Base-by-base conservation (phyloP, 2,113 vertebrate species). In the Caranx melampygus region DNA sequence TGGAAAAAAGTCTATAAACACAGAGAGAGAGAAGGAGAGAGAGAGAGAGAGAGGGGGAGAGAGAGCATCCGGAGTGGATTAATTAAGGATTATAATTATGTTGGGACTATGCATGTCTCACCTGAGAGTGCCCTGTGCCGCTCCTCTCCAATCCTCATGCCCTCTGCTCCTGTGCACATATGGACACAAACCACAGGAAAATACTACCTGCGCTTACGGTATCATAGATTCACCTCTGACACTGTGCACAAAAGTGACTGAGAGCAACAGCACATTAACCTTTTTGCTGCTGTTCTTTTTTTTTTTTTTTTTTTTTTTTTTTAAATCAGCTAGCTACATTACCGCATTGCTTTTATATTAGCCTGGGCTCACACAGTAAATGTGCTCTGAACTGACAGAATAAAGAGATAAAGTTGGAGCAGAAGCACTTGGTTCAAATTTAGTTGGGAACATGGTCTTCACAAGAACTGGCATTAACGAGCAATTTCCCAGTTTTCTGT, bases 81-180 rank as follows among this genome's bases (percentile, higher is more conserved):
- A 92, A 94, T 94, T 94, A 95, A 92, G 90, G 90, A 91, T 93
- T 92, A 93, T 93, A 95, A 94, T 94, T 92, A 93, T 86, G 87
- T 79, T 90, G 91, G 91, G 92, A 92, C 89, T 73, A 64, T 82
- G 77, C 90, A 62, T 78, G 76, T 80, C 87, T 93, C 92, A 91
- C 92, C 92, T 91, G 90, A 91, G 91, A 91, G 85, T 77, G 82
- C 66, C 87, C 79, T 80, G 76, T 66, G 83, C 82, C 55, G 75
- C 84, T 79, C 55, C 61, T 85, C 64, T 89, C 86, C 89, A 89
- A 83, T 91, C 83, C 67, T 74, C 78, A 12, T 62, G 78, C 87
- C 88, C 89, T 87, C 81, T 87, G 85, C 73, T 82, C 72, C 84
- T 80, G 72, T 82, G 67, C 80, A 81, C 86, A 88, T 80, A 82